These are phyloP conservation scores for Aegotheles bennettii DNA, from an alignment of 2,113 vertebrate genomes.

Conservation along the genomic window DNA sequence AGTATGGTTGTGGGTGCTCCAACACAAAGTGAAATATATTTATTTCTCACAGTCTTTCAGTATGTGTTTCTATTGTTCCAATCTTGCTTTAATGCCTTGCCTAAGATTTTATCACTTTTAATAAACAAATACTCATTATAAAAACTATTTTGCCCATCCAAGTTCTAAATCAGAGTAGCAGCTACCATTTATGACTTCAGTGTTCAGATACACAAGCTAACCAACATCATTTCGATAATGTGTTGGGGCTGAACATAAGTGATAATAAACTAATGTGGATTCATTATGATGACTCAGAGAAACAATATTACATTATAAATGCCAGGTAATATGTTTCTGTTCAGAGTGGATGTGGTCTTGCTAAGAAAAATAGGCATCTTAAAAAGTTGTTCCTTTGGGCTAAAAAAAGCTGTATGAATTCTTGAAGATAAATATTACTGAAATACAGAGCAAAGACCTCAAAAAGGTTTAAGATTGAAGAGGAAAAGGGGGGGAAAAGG, in stretches of 20 bases:
- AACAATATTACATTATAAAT: not conserved
- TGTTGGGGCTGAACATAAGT: not conserved
- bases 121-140: not conserved
- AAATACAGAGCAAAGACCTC: not conserved
- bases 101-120: not conserved
- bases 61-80: not conserved
- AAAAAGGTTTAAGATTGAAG: not conserved
- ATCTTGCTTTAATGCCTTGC: not conserved
- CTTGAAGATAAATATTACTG: not conserved
- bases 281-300: conserved; percentile 18
- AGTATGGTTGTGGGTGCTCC: not conserved
- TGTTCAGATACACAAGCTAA: not conserved
- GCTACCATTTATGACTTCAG: not conserved
- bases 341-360: not conserved
- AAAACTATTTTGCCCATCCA: not conserved
- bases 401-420: not conserved
- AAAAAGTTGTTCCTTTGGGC: not conserved
- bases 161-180: not conserved
- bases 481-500: rapidly evolving
- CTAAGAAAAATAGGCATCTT: not conserved
- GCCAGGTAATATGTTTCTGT: not conserved
- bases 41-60: not conserved
- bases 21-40: not conserved
- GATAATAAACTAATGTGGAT: not conserved
- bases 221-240: not conserved